phyloP scores from a whole-genome alignment of 2,113 vertebrate species.

The Cyprinodon brontotheroides region DNA sequence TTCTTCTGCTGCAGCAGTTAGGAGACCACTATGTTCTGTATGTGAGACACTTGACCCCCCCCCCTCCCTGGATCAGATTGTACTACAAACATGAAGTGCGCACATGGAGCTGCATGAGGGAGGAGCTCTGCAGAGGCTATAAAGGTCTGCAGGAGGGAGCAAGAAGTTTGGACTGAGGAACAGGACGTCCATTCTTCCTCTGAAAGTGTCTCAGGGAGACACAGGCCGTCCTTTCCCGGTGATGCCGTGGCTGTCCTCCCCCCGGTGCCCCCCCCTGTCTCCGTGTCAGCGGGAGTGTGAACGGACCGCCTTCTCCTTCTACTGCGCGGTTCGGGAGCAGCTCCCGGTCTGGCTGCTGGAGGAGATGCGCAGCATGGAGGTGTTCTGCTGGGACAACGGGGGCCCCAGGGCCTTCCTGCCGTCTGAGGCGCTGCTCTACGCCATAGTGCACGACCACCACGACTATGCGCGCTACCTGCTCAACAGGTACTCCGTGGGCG shows the following conservation, averaged over 20 bases:
- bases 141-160: constrained; percentile 43
- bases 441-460: constrained; percentile 92
- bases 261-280: constrained; percentile 25
- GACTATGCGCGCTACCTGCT: constrained; percentile 89
- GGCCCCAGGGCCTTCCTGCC: constrained; percentile 86
- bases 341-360: constrained; percentile 92
- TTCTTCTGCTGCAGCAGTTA: background rate
- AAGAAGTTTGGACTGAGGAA: constrained; percentile 56
- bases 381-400: constrained; percentile 93
- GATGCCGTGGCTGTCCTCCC: constrained; percentile 63
- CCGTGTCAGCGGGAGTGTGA: constrained; percentile 90
- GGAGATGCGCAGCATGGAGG: constrained; percentile 93
- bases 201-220: background rate
- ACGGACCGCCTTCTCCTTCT: constrained; percentile 91
- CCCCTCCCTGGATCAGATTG: fast-evolving
- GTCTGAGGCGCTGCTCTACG: constrained; percentile 91
- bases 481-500: constrained; percentile 78
- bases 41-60: constrained; percentile 37
- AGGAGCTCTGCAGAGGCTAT: constrained; percentile 26
- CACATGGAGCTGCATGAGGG: constrained; percentile 42
- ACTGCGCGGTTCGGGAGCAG: constrained; percentile 89
- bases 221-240: background rate
- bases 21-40: constrained; percentile 56
- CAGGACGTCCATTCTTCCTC: background rate
- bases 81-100: constrained; percentile 41